Conservation (phyloP, 2,113 vertebrate species). For the Stomatorhinus ivindoensis region DNA sequence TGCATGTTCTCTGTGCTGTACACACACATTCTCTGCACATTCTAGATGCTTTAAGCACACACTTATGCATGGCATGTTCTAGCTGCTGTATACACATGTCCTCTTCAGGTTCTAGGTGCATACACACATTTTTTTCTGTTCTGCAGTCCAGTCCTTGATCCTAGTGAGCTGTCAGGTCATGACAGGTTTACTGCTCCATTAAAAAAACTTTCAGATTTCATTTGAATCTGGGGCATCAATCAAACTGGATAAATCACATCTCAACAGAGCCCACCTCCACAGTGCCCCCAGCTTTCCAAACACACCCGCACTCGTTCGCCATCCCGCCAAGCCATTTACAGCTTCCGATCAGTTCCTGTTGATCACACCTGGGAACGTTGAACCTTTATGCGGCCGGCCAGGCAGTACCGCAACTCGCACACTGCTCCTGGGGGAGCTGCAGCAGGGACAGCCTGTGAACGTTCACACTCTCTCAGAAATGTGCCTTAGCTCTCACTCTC, state of each 20-base stretch:
- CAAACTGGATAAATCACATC: background rate
- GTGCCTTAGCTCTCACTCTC: background rate
- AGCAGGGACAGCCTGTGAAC: background rate
- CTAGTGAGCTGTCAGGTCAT: background rate
- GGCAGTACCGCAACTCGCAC: background rate
- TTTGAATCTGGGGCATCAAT: background rate
- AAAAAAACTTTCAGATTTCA: background rate
- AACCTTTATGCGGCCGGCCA: background rate
- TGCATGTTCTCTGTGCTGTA: background rate
- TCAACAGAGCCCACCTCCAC: background rate
- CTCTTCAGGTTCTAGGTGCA: background rate
- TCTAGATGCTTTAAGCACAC: background rate
- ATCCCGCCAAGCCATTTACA: background rate
- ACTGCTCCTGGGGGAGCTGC: background rate
- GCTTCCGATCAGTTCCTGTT: background rate
- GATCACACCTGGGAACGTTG: background rate
- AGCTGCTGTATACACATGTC: background rate
- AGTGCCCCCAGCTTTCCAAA: background rate
- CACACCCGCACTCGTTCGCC: background rate
- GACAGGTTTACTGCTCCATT: background rate
- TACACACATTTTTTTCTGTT: background rate
- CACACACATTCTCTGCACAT: background rate
- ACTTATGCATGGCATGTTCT: background rate
- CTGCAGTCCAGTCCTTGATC: background rate
- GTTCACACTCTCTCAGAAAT: background rate